Evolutionary conservation across 2,113 vertebrate genomes (phyloP).

Genomic region (Urocitellus parryii): DNA sequence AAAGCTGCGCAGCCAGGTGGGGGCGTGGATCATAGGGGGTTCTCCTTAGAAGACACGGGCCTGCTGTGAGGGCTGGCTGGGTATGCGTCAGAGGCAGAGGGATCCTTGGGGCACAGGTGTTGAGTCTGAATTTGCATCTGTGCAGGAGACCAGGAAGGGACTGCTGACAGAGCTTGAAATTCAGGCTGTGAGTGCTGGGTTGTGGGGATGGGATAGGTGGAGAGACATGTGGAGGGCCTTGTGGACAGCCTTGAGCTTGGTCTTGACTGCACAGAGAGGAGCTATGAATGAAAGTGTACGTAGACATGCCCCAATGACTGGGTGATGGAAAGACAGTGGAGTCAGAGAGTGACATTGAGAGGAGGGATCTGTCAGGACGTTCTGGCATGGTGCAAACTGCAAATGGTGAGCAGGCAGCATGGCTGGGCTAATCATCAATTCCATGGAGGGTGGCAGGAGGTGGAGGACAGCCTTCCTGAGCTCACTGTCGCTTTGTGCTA

Average conservation of each 20-base stretch:
- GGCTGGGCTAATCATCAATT: too few relatives aligned
- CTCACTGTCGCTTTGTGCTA: too few relatives aligned
- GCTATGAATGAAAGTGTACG: accelerated
- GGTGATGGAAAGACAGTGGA: not conserved
- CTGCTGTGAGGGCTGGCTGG: accelerated
- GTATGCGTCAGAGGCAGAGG: not conserved
- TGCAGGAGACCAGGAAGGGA: too few relatives aligned
- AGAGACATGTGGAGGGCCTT: too few relatives aligned
- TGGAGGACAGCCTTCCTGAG: not conserved
- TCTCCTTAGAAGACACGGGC: not conserved
- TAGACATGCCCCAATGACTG: accelerated
- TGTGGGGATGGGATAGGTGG: too few relatives aligned
- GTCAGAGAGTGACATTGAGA: accelerated
- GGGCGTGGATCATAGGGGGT: too few relatives aligned
- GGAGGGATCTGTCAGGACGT: too few relatives aligned
- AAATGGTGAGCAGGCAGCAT: too few relatives aligned
- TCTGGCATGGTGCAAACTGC: too few relatives aligned
- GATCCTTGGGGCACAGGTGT: not conserved
- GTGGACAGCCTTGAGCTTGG: accelerated
- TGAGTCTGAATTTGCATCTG: accelerated
- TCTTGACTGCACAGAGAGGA: not conserved
- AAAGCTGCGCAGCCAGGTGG: too few relatives aligned
- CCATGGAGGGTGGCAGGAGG: accelerated
- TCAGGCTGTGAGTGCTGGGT: not conserved
- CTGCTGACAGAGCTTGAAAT: accelerated